phyloP scores from a whole-genome alignment of 64 coral and sea anemone genomes.

The Actinia tenebrosa region DNA sequence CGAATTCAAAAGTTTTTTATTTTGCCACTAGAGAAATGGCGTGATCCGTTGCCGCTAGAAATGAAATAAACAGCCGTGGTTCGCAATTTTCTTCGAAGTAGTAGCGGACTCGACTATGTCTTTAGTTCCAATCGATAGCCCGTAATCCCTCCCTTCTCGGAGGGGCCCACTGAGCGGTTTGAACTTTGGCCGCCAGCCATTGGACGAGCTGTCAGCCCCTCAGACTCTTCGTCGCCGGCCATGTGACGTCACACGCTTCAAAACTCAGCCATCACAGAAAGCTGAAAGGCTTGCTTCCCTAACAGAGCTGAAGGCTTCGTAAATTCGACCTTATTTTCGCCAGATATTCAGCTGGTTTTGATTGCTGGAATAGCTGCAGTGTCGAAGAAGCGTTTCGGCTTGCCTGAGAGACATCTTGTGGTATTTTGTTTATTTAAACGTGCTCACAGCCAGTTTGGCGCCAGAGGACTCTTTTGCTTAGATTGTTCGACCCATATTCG shows the following conservation, averaged over 20 bases:
- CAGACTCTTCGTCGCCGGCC: slow-evolving; percentile 55
- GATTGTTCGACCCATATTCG: slow-evolving; percentile 11
- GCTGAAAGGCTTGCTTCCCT: neutral
- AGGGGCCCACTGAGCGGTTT: slow-evolving; percentile 16
- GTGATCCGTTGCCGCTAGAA: neutral
- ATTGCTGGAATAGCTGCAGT: slow-evolving; percentile 11
- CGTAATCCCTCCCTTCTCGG: slow-evolving; percentile 8
- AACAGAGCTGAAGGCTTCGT: slow-evolving; percentile 6
- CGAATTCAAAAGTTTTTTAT: neutral
- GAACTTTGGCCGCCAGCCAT: slow-evolving; percentile 28
- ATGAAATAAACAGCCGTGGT: neutral
- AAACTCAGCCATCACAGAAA: slow-evolving; percentile 14
- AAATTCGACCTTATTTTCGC: slow-evolving; percentile 3
- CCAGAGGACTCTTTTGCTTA: slow-evolving; percentile 13
- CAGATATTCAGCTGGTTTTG: neutral
- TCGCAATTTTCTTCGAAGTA: neutral
- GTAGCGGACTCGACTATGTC: neutral
- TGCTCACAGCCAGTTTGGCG: slow-evolving; percentile 20
- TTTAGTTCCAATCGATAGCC: neutral
- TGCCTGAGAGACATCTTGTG: slow-evolving; percentile 28
- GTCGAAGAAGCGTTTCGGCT: slow-evolving; percentile 10
- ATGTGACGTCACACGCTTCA: slow-evolving; percentile 40
- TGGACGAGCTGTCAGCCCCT: slow-evolving; percentile 35
- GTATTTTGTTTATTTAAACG: slow-evolving; percentile 41
- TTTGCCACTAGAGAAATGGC: neutral